phyloP scores from a whole-genome alignment of 2,888 invertebrate species.

The Celastrina argiolus region DNA sequence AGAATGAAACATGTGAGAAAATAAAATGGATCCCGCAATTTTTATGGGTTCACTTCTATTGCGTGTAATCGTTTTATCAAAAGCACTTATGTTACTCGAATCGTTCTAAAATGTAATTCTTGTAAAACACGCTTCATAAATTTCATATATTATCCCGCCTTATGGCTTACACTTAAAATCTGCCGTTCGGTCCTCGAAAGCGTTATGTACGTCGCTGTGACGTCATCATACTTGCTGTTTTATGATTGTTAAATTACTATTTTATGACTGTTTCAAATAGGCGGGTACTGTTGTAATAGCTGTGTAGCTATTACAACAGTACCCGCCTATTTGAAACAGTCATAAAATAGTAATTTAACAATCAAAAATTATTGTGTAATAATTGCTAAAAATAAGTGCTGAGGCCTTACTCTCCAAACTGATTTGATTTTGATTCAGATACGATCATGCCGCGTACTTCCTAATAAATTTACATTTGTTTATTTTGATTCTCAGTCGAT shows the following conservation, averaged over 20 bases:
- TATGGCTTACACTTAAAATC: not conserved
- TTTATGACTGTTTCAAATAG: not conserved
- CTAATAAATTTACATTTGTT: too few species aligned
- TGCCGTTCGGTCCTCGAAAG: not conserved
- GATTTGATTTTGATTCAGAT: too few species aligned
- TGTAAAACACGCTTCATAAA: not conserved
- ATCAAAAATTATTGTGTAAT: too few species aligned
- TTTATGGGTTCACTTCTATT: too few species aligned
- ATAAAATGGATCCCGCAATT: too few species aligned
- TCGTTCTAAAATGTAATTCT: not conserved
- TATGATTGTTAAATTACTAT: conserved; percentile 1
- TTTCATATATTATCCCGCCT: not conserved
- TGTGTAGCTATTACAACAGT: not conserved
- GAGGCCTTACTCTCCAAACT: too few species aligned
- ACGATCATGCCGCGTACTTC: too few species aligned
- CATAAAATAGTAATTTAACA: not conserved
- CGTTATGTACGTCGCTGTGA: not conserved
- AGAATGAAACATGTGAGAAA: too few species aligned
- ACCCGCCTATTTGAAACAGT: not conserved
- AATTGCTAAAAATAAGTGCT: too few species aligned
- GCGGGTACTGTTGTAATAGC: not conserved
- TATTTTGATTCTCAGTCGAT: too few species aligned
- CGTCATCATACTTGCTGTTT: not conserved
- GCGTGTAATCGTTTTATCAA: not conserved
- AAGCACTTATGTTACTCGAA: not conserved